phyloP scores from a whole-genome alignment of 2,797 vertebrate species.

The Sebastes wilsoni region DNA sequence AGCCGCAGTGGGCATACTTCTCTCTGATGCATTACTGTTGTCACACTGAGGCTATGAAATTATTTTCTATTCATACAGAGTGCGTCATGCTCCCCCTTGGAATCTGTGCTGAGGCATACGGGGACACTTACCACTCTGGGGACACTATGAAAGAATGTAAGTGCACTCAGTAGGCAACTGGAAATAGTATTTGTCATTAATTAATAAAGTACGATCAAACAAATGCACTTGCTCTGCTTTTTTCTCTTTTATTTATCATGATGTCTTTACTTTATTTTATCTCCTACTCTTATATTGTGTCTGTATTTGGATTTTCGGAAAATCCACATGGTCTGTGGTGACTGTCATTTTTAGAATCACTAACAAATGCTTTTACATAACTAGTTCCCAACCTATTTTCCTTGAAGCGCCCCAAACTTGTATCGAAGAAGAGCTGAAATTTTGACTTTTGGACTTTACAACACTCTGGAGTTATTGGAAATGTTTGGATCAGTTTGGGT shows the following conservation, averaged over 20 bases:
- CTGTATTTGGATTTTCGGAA: not conserved
- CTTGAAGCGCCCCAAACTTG: too few species aligned
- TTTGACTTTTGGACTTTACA: too few species aligned
- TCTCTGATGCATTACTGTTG: constrained; percentile 23
- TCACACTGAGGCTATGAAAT: constrained; percentile 6
- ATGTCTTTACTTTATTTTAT: not conserved
- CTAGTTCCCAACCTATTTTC: too few species aligned
- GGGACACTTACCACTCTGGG: not conserved
- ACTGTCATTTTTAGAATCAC: too few species aligned
- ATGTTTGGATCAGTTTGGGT: too few species aligned
- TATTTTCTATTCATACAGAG: constrained; percentile 2
- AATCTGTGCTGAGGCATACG: not conserved
- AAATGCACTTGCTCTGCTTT: not conserved
- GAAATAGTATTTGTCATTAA: not conserved
- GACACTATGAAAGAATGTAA: not conserved
- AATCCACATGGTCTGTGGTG: too few species aligned
- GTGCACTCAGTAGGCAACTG: not conserved
- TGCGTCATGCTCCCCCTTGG: not conserved
- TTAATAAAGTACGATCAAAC: not conserved
- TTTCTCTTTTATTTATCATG: not conserved
- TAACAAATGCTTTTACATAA: too few species aligned
- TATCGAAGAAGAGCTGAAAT: too few species aligned
- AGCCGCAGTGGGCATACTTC: not conserved
- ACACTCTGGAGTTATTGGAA: too few species aligned
- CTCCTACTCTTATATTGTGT: not conserved